These are phyloP conservation scores for Engystomops pustulosus DNA, from an alignment of 2,113 vertebrate species.

Conservation along the genomic window DNA sequence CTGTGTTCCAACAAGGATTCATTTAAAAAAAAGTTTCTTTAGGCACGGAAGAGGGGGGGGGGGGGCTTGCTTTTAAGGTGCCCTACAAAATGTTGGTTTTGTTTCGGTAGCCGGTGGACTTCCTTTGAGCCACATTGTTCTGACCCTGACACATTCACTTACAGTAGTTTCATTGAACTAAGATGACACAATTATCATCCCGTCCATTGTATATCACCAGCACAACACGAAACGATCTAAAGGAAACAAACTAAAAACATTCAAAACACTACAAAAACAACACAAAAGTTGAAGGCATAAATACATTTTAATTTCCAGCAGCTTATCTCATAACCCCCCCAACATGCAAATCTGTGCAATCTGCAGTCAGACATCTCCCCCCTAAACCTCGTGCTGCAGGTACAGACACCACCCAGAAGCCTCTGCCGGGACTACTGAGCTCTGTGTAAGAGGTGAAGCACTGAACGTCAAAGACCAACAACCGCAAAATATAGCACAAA, in stretches of 20 bases:
- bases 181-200: no score
- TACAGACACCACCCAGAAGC: not conserved
- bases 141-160: no score
- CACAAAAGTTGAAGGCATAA: not conserved
- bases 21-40: no score
- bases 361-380: not conserved
- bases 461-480: not conserved
- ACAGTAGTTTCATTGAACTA: no score
- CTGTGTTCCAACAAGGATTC: no score
- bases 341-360: conserved; percentile 30
- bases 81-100: no score
- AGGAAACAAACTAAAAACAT: not conserved
- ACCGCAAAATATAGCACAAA: not conserved
- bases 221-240: not conserved
- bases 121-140: no score
- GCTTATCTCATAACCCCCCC: not conserved
- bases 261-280: not conserved
- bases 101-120: no score
- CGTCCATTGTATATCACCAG: no score
- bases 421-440: not conserved
- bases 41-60: no score
- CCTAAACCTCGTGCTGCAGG: not conserved
- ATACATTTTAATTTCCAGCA: conserved; percentile 32
- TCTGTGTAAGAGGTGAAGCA: not conserved
- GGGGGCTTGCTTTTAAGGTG: no score